Conservation (phyloP, 2,113 vertebrate species). For the Cyanistes caeruleus region DNA sequence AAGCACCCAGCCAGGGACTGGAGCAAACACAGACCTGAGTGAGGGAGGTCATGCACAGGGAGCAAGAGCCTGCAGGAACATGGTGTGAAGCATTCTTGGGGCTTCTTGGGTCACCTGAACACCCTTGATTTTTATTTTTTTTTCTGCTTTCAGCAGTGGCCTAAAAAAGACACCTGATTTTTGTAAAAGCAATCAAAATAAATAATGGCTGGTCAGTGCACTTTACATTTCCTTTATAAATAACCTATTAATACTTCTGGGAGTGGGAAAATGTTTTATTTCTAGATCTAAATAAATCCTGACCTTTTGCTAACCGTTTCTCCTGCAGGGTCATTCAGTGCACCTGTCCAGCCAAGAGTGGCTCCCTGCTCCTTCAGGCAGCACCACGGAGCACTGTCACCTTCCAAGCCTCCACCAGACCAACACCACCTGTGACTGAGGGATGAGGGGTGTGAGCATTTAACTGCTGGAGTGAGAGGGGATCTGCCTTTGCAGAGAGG, state of each 20-base stretch:
- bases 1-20: fast-evolving
- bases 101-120: not conserved
- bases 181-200: not conserved
- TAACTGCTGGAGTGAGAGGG: fast-evolving
- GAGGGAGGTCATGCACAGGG: fast-evolving
- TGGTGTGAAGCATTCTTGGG: not conserved
- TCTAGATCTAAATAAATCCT: not conserved
- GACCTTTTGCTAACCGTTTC: not conserved
- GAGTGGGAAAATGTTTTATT: not conserved
- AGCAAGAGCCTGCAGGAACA: not conserved
- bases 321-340: not conserved
- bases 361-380: not conserved
- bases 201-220: not conserved
- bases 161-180: not conserved
- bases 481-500: not conserved
- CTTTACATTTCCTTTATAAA: slow-evolving; percentile 30
- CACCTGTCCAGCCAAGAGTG: not conserved
- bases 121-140: not conserved
- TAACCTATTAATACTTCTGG: not conserved
- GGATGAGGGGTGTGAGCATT: not conserved
- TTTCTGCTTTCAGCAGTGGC: not conserved
- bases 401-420: not conserved
- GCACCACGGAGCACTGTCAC: not conserved
- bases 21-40: fast-evolving
- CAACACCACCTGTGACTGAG: not conserved